These are phyloP conservation scores for Coecobrya sp. DNA, from an alignment of 2,888 invertebrate genomes.

Conservation along the genomic window DNA sequence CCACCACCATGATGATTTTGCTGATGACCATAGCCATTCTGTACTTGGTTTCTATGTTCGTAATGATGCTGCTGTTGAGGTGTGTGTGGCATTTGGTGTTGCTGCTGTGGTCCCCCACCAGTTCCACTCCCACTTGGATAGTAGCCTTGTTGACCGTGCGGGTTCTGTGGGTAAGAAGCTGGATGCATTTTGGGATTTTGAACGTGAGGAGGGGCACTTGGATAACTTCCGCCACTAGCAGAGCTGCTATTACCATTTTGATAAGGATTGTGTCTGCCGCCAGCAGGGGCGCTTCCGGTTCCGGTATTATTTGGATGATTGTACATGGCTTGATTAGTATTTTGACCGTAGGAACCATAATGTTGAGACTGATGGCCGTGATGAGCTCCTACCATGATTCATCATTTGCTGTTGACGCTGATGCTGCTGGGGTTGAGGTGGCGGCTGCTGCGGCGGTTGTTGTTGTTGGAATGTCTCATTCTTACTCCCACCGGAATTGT, in stretches of 20 bases:
- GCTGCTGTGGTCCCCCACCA: conserved; percentile 22
- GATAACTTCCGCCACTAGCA: conserved; percentile 43
- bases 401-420: conserved; percentile 58
- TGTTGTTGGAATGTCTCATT: conserved; percentile 69
- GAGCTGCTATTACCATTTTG: conserved; percentile 63
- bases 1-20: conserved; percentile 61
- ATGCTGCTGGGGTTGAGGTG: conserved; percentile 56
- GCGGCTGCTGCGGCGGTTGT: conserved; percentile 8
- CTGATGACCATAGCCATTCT: conserved; percentile 63
- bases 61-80: conserved; percentile 67
- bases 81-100: conserved; percentile 60
- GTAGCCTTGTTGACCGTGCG: conserved; percentile 62
- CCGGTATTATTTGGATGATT: conserved; percentile 63
- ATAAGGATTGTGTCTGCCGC: conserved; percentile 59
- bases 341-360: conserved; percentile 58
- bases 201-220: conserved; percentile 53
- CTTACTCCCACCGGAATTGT: conserved; percentile 51
- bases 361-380: conserved; percentile 59
- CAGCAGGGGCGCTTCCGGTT: background rate
- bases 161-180: conserved; percentile 62
- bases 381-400: conserved; percentile 47
- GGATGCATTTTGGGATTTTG: conserved; percentile 80
- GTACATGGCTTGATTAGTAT: conserved; percentile 72
- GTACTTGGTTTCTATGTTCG: conserved; percentile 72
- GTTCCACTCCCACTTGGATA: conserved; percentile 44